Evolutionary conservation across 2,888 invertebrate species (phyloP), one percentile per base, ranked within the genome.

Genomic region (Lottia scabra): DNA sequence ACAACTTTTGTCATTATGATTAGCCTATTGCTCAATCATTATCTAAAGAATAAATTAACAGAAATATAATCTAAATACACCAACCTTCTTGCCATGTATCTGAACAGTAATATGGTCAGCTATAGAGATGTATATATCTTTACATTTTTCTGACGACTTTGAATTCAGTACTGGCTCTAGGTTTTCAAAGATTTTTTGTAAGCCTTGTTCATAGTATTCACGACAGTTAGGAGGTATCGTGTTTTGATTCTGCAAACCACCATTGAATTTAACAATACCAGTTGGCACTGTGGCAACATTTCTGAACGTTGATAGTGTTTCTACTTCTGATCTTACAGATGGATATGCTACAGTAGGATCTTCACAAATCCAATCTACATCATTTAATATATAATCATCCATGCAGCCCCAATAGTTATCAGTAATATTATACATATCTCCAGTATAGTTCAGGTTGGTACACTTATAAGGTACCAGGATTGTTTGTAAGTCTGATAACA

Each of bases 391-490:
- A 45, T 70, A 76, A 13, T 72, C 75, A 23, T 63, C 56, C 19
- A 69, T 72, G 26, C 78, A 78, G 13, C 27, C 66, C 78, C 78
- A 78, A 4, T 71, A 74, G 12, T 30, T 56, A 8, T 62, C 12
- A 38, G 76, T 48, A 19, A 78, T 30, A 15, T 76, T 72, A 63
- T 66, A 70, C 26, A 30, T 65, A 13, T 30, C 67, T 5, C 67
- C 19, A 3, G 67, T 63, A 70, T 78, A 78, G 63, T 38, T 73
- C 1, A 73, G 38, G 65, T 56, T 19, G 23, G 27, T 43, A 63
- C 78, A 78, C 27, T 48, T 48, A 12, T n/a, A 15, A 15, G 67
- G 65, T 23, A 70, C 56, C 38, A 38, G 8, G 10, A 5, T 38
- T 38, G 38, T 38, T 10, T 38, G 38, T 38, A 38, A 38, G 3